Percentiles rank a stretch among this genome's conserved stretches.
These are phyloP conservation scores for Musca domestica DNA, from an alignment of 1,140 invertebrate species.

Conservation along the genomic window DNA sequence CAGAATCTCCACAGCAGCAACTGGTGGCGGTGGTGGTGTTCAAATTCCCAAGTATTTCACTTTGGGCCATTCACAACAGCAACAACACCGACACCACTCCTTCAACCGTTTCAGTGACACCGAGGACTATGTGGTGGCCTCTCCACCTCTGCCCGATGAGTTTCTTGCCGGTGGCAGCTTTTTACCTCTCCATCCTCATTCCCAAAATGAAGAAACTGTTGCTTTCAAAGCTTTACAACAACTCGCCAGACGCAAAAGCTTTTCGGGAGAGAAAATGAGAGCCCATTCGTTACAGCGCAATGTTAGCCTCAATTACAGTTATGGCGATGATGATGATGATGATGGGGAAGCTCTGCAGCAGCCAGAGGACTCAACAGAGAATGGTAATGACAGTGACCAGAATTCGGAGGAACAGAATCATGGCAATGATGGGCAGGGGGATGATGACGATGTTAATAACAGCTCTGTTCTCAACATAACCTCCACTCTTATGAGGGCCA, in stretches of 20 bases:
- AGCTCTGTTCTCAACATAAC: not conserved
- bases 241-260: slow-evolving; percentile 39
- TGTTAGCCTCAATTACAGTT: not conserved
- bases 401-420: too few relatives aligned
- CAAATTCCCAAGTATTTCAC: not conserved
- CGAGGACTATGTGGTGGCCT: not conserved
- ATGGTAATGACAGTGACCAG: too few relatives aligned
- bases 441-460: too few relatives aligned
- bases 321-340: too few relatives aligned
- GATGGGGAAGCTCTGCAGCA: too few relatives aligned
- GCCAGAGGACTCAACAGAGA: too few relatives aligned
- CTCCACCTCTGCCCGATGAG: not conserved
- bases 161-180: not conserved
- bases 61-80: not conserved
- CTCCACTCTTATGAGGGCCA: not conserved
- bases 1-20: slow-evolving; percentile 6
- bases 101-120: not conserved
- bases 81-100: not conserved
- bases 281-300: slow-evolving; percentile 1
- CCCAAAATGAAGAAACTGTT: slow-evolving; percentile 42
- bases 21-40: not conserved
- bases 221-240: slow-evolving; percentile 49
- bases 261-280: slow-evolving; percentile 24
- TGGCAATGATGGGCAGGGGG: too few relatives aligned
- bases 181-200: not conserved